phyloP scores from a whole-genome alignment of 1,140 invertebrate species.

The Diploscapter pachys region DNA sequence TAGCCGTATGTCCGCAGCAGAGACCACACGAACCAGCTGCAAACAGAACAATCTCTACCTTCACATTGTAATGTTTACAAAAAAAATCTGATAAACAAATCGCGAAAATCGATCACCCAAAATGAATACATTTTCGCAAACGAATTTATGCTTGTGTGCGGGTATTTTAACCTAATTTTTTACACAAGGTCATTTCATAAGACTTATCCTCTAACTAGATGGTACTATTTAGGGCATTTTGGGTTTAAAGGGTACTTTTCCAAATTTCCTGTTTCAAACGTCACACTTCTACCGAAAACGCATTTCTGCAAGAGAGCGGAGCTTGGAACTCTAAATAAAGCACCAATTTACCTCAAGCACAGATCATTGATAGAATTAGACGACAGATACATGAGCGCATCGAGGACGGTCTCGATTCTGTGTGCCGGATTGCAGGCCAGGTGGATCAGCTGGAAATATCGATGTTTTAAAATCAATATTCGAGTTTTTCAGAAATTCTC shows the following conservation, averaged over 20 bases:
- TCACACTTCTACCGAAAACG: too few species aligned
- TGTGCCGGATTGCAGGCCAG: constrained; percentile 67
- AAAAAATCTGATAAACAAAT: constrained; percentile 20
- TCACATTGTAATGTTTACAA: constrained; percentile 8
- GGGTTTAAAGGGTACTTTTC: too few species aligned
- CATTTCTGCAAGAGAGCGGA: too few species aligned
- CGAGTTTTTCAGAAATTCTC: too few species aligned
- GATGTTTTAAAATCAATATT: too few species aligned
- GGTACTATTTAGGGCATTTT: too few species aligned
- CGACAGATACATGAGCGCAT: constrained; percentile 73
- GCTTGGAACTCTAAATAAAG: neutral
- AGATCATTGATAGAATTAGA: constrained; percentile 75
- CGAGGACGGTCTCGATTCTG: constrained; percentile 70
- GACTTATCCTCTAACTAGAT: too few species aligned
- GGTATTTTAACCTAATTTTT: too few species aligned
- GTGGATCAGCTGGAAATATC: constrained; percentile 69
- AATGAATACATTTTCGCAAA: neutral
- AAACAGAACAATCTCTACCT: constrained; percentile 38
- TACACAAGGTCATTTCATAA: too few species aligned
- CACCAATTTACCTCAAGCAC: constrained; percentile 68
- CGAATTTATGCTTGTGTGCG: too few species aligned
- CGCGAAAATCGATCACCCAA: constrained; percentile 1
- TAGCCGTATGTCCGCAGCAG: constrained; percentile 72
- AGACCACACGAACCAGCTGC: constrained; percentile 69
- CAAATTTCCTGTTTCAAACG: too few species aligned